Base-by-base conservation (phyloP, 2,888 invertebrate genomes). In the Nematopogon swammerdamellus region DNA sequence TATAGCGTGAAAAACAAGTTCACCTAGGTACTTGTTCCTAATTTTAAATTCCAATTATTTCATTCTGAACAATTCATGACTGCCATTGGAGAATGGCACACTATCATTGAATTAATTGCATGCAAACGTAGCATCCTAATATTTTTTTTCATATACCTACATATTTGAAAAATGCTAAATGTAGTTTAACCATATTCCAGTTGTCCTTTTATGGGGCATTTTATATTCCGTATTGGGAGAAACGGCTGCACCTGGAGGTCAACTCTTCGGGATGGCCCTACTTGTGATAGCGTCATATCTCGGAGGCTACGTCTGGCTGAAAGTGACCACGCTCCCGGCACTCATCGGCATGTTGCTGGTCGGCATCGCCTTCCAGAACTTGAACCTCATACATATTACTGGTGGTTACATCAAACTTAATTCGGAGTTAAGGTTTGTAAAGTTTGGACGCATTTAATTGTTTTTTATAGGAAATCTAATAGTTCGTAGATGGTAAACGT, bases 261-360 rank as follows among this genome's bases (percentile, higher is more conserved):
- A 85, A 57, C 69, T 90, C 1, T 84, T 88, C 52, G 83, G 86
- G 55, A 76, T 91, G 60, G 82, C 87, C 1, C 58, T 86, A 1
- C 69, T 90, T 36, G 82, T 85, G 52, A 82, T 89, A 49, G 76
- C 81, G n/a, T 86, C 89, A 18, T 85, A 89, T 65, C 81, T 89
- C 60, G 83, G 87, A 14, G 90, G 91, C 44, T 89, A 88, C 86
- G 52, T 76, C 48, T 69, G 88, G 62, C 70, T 88, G 52, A 85
- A 85, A 56, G 64, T 88, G 19, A 83, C 88, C 3, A 87, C 87
- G 1, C 65, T 91, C 51, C 91, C 91, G 44, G 86, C 89, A 1
- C 74, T 91, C 1, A 86, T 90, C 56, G 91, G 89, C 18, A 91
- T 91, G 88, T 71, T 91, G 42, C 67, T 88, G 50, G 86, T 87